Conservation (phyloP, 2,797 vertebrate species). For the Hafferia zeledoni region DNA sequence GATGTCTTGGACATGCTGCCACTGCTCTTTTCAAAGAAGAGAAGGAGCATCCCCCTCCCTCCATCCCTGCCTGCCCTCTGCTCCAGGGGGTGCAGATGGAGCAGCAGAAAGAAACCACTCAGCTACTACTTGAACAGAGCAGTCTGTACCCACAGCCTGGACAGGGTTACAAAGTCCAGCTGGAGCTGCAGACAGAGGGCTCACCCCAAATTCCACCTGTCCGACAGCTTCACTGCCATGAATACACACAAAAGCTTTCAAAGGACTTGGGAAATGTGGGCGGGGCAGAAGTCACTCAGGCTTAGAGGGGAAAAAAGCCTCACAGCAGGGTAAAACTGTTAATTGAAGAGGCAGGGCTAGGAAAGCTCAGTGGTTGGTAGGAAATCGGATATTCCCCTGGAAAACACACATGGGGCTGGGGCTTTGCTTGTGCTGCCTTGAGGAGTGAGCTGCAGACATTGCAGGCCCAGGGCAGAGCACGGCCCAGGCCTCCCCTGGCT, state of each 20-base stretch:
- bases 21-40: rapidly evolving
- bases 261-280: background rate
- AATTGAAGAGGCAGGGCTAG: background rate
- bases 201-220: background rate
- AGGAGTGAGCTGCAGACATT: background rate
- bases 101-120: background rate
- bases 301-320: background rate
- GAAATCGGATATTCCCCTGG: background rate
- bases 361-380: background rate
- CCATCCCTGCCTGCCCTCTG: background rate
- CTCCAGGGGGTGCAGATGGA: background rate
- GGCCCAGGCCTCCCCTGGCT: rapidly evolving
- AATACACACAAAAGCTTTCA: background rate
- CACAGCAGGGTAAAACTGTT: rapidly evolving
- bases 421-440: background rate
- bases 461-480: background rate
- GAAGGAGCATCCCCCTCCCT: background rate
- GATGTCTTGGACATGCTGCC: background rate
- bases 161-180: rapidly evolving
- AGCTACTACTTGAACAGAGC: background rate
- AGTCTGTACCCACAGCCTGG: rapidly evolving
- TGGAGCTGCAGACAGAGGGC: background rate
- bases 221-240: background rate
- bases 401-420: background rate
- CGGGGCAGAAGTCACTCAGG: background rate